phyloP scores from a whole-genome alignment of 2,113 vertebrate species.

The Paradoxurus hermaphroditus region DNA sequence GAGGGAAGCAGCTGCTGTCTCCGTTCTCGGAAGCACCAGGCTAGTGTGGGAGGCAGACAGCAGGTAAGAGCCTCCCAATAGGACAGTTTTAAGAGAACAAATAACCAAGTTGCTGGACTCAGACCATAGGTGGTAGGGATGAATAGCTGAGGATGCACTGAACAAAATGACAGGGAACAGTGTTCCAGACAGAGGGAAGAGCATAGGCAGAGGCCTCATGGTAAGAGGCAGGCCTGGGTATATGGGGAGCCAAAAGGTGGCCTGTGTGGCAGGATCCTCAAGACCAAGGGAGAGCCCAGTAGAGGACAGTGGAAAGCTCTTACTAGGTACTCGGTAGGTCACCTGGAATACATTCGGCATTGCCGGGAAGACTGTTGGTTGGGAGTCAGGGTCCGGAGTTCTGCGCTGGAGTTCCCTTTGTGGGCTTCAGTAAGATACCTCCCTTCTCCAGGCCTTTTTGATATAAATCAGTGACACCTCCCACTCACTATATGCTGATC shows the following conservation, averaged over 20 bases:
- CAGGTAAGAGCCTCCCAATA: background rate
- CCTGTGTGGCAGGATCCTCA: background rate
- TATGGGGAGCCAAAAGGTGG: background rate
- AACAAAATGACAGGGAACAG: background rate
- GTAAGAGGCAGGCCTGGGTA: background rate
- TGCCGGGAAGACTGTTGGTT: background rate
- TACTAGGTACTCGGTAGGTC: background rate
- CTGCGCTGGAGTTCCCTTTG: background rate
- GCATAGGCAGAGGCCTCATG: background rate
- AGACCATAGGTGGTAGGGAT: background rate
- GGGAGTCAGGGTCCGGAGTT: background rate
- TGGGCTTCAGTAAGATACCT: background rate
- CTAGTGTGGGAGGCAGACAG: background rate
- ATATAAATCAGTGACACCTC: background rate
- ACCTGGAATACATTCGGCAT: background rate
- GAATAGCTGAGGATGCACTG: background rate
- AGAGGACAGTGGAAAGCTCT: background rate
- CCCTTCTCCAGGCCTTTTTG: background rate
- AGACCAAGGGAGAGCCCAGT: background rate
- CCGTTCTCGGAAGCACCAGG: background rate
- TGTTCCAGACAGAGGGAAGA: background rate
- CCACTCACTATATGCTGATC: background rate
- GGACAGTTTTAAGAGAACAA: background rate
- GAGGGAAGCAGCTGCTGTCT: background rate
- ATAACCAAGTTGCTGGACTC: background rate